Evolutionary conservation across 2,113 vertebrate genomes (phyloP), one percentile per base, ranked within the genome.

Genomic region (Ameiurus melas): DNA sequence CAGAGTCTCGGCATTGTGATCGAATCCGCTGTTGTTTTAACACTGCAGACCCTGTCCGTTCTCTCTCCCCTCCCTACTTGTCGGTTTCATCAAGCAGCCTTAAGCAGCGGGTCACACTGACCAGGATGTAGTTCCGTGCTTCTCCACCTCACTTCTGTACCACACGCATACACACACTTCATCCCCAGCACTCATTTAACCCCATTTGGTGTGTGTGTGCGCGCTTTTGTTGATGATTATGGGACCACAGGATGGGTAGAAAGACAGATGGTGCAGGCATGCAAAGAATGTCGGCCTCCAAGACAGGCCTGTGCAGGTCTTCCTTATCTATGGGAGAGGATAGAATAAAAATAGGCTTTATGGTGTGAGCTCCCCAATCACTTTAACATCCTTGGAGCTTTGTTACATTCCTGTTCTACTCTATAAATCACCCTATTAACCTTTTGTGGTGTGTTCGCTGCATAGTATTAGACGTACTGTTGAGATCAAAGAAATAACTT

Each of bases 21-120:
- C 90, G 91, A 93, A 92, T 90, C 90, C 85, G 2, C 89, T 94
- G 94, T 94, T 96, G 93, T 95, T 95, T 93, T 94, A 94, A 92
- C 93, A 93, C 93, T 94, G 89, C 87, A 89, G 88, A 89, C 89
- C 90, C 83, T 90, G 85, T 87, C 83, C 68, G 43, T 58, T 55
- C 36, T 90, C 51, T 81, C 55, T 25, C 22, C 51, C 75, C 22
- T n/a, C 68, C 64, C 53, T 33, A 16, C 55, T n/a, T 62, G 57
- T 66, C 82, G 30, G 51, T 83, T 36, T 87, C 71, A 82, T 81
- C 89, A 39, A 79, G 17, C 80, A 53, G 47, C 82, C 62, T 70
- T 19, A 58, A 43, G 39, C 39, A 47, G 43, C 55, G 55, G 85
- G 81, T 85, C 79, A 85, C 82, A 43, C 64, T 53, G 62, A 87